A percentile compares a stretch with the other conserved stretches of the same genome.
Conservation (phyloP, 2,888 invertebrate genomes). For the Sisyra nigra region DNA sequence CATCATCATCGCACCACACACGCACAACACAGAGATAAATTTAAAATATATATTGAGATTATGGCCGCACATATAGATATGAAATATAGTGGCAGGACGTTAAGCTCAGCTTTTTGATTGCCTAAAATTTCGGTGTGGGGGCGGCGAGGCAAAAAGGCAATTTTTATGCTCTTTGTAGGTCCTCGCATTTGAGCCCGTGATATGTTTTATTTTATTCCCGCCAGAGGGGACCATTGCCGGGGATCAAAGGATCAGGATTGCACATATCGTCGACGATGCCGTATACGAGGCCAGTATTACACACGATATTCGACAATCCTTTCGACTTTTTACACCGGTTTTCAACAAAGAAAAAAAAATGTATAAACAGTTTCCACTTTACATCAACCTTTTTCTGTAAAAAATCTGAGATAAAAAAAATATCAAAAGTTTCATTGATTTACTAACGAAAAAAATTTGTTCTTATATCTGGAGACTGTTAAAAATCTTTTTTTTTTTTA, state of each 20-base stretch:
- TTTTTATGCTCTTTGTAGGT: conserved; percentile 23
- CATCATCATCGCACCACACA: neutral
- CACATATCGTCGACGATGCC: no score
- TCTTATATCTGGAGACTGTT: no score
- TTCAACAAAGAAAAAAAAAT: no score
- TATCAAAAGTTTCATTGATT: no score
- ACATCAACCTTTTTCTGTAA: no score
- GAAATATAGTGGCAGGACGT: conserved; percentile 9
- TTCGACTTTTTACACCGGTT: no score
- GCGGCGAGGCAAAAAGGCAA: conserved; percentile 20
- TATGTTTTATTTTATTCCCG: conserved; percentile 19
- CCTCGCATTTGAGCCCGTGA: conserved; percentile 13
- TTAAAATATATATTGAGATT: conserved; percentile 10
- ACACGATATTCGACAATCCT: no score
- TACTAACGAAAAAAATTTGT: no score
- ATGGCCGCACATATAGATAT: conserved; percentile 5
- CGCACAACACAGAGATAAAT: conserved; percentile 7
- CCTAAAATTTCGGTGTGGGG: conserved; percentile 6
- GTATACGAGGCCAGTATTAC: no score
- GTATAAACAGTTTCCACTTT: no score
- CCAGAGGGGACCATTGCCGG: conserved; percentile 14
- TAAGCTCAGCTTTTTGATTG: conserved; percentile 9
- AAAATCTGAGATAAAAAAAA: no score
- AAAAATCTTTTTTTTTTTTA: no score
- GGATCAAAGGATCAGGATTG: conserved; percentile 16